phyloP scores from a whole-genome alignment of 2,888 invertebrate species.

The Ramazzottius varieornatus region DNA sequence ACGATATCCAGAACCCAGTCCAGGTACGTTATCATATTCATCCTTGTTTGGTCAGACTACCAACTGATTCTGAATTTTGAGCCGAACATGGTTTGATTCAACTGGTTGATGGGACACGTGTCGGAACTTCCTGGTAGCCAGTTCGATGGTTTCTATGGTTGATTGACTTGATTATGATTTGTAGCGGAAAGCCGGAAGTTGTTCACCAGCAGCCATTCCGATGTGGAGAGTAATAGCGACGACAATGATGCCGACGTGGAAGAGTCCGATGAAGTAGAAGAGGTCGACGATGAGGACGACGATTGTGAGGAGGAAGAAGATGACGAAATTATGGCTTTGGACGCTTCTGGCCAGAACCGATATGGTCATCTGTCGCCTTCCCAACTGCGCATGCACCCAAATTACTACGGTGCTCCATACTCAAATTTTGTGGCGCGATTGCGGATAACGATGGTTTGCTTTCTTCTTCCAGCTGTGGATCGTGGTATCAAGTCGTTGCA shows the following conservation, averaged over 20 bases:
- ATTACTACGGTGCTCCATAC: neutral
- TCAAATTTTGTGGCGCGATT: neutral
- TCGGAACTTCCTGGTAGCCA: too few species aligned
- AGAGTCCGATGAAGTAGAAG: constrained; percentile 10
- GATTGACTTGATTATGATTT: too few species aligned
- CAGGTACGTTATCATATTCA: too few species aligned
- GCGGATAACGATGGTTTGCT: neutral
- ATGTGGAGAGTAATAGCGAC: constrained; percentile 7
- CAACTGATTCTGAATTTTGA: too few species aligned
- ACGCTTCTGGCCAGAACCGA: neutral
- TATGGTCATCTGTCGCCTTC: neutral
- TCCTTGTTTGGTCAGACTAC: too few species aligned
- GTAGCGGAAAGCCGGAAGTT: too few species aligned
- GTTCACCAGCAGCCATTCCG: too few species aligned
- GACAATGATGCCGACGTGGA: constrained; percentile 8
- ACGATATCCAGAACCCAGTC: too few species aligned
- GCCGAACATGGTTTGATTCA: too few species aligned
- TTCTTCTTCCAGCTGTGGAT: neutral
- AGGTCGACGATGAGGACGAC: constrained; percentile 9
- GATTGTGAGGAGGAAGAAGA: constrained; percentile 21
- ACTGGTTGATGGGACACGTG: too few species aligned
- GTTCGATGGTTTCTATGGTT: too few species aligned
- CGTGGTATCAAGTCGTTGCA: neutral
- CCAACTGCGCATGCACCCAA: neutral
- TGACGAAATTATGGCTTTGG: constrained; percentile 18